Base-by-base conservation (phyloP, 2,113 vertebrate genomes). In the Xenopus borealis region DNA sequence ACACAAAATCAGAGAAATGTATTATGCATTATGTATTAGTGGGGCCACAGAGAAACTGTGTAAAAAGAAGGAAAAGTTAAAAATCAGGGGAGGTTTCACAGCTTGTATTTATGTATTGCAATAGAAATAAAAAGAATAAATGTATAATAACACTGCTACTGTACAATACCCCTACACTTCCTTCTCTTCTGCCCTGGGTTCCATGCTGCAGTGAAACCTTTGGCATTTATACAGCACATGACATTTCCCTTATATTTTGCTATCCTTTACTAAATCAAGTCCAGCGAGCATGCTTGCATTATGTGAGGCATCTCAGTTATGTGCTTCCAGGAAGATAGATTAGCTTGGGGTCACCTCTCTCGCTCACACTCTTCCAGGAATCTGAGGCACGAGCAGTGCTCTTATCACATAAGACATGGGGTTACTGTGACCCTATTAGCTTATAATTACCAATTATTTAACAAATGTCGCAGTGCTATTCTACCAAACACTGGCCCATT, bases 371-470 rank as follows among this genome's bases (percentile, higher is more conserved):
- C 33, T 71, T 71, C 57, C 58, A 58, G 40, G 57, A 71, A 71
- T 62, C 11, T 45, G 33, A 62, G 61, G 58, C 45, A 71, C 50
- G 55, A 62, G 58, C 14, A 47, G 58, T 27, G 17, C 58, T 71
- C 57, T 62, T 71, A 71, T 50, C 44, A 62, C 33, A 59, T 61
- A 71, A 47, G 33, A 62, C 69, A 62, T 46, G 62, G 23, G 69
- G 69, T 71, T 71, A 71, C 40, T 14, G 18, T 71, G 69, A 23
- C 69, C 57, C 61, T 71, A 62, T 71, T 61, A 71, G 61, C 69
- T 62, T 30, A 46, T 72, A 72, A 62, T 72, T 62, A 63, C 44
- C 18, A 27, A 20, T 52, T 19, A 62, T 62, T 50, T 52, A 62
- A 63, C 70, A 50, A 10, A 45, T 30, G 40, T 58, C 58, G 30